Base-by-base conservation (phyloP, 1,140 invertebrate genomes). In the Nasonia giraulti region DNA sequence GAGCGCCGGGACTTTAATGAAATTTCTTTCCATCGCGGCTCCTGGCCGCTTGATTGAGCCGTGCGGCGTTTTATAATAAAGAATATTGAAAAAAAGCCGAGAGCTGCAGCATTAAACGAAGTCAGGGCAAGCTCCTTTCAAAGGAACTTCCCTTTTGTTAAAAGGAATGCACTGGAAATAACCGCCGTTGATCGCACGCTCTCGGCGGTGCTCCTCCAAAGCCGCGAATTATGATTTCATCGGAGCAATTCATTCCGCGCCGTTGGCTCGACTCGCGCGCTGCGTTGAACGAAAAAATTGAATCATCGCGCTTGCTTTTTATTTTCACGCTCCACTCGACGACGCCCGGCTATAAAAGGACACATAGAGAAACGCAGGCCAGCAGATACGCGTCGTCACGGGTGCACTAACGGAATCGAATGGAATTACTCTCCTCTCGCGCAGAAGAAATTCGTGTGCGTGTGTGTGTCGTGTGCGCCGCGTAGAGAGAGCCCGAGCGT, bases 21-120 rank as follows among this genome's bases (percentile, higher is more conserved):
- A 83, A 83, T 77, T 77, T 83, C 75, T 77, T 76, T 44, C 74
- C 74, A 2, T 27, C 74, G 8, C 55, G 55, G 55, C 55, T 17
- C 40, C n/a, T 69, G n/a, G 55, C n/a, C 27, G 79, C 74, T 47
- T 69, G 76, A 86, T 86, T 84, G 86, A 73, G 12, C 55, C 78
- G 50, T 27, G 27, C 47, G 27, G 55, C 55, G 20, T n/a, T 17
- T 62, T 62, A 62, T 62, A 62, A 62, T 62, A n/a, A 62, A 62
- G 20, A 62, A 62, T 62, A 62, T 62, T 62, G 55, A 62, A 62
- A 62, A 37, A n/a, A 62, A 62, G 55, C 20, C 55, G 20, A 62
- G 55, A 62, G 55, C 55, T 62, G 20, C 55, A n/a, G 20, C 17
- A 20, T 62, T 62, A 62, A 62, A 62, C 55, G 55, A 62, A 62